A percentile compares a stretch with the other conserved stretches of the same genome.
Conservation (phyloP, 23 tunicate genomes). For the Corella eumyota region DNA sequence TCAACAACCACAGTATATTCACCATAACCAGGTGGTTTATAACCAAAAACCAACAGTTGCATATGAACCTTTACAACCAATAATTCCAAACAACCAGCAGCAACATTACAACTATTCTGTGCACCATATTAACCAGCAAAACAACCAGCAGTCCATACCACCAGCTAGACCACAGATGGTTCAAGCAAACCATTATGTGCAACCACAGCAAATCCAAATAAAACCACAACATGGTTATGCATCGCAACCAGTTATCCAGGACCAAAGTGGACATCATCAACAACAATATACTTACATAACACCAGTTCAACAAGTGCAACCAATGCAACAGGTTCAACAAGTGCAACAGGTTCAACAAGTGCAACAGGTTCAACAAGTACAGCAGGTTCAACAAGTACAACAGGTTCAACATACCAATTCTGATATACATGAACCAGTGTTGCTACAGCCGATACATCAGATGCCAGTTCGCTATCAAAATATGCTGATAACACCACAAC, state of each 20-base stretch:
- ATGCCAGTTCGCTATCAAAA: too few species aligned
- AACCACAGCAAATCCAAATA: neutral
- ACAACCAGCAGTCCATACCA: slow-evolving; percentile 1
- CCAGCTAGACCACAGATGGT: neutral
- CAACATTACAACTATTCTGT: neutral
- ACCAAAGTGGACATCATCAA: too few species aligned
- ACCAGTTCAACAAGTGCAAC: neutral
- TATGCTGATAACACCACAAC: too few species aligned
- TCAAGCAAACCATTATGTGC: neutral
- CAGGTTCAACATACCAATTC: too few species aligned
- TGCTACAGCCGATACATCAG: too few species aligned
- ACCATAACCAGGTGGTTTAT: slow-evolving; percentile 10
- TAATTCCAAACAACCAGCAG: neutral
- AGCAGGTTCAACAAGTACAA: too few species aligned
- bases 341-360: too few species aligned
- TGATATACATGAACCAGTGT: too few species aligned
- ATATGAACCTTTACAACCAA: neutral
- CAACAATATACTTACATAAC: too few species aligned
- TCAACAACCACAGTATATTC: slow-evolving; percentile 5
- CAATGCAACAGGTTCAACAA: neutral
- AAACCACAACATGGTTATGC: slow-evolving; percentile 3
- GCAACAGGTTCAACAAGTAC: too few species aligned
- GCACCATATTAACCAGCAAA: neutral
- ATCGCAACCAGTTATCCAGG: slow-evolving; percentile 7
- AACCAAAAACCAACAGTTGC: slow-evolving; percentile 12